Evolutionary conservation across 2,888 invertebrate genomes (phyloP).

Genomic region (Hydrotaea diabolus): DNA sequence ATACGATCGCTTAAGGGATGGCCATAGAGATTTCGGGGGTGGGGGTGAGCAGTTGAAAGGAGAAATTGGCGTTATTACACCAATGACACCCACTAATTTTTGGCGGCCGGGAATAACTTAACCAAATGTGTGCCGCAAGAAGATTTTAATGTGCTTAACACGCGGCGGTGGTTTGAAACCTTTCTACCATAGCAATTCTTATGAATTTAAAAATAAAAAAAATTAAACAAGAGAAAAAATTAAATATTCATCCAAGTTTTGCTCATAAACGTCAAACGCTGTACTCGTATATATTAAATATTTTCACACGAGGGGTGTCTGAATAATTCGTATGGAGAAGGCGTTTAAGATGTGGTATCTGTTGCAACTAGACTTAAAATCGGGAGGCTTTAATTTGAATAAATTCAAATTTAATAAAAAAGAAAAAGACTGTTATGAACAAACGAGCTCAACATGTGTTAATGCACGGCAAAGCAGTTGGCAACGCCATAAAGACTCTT

Average conservation of each 20-base stretch:
- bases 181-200: not conserved
- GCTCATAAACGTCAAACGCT: not conserved
- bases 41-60: not conserved
- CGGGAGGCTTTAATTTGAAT: too few species aligned
- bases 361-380: too few species aligned
- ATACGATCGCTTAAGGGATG: not conserved
- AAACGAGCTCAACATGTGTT: too few species aligned
- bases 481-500: too few species aligned
- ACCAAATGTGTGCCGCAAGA: not conserved
- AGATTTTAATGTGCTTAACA: slow-evolving; percentile 8
- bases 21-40: not conserved
- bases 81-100: slow-evolving; percentile 35
- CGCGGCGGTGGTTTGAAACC: not conserved
- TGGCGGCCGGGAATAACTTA: not conserved
- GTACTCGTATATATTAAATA: not conserved
- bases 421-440: too few species aligned
- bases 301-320: too few species aligned
- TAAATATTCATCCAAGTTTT: slow-evolving; percentile 8
- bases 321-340: not conserved
- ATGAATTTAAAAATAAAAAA: too few species aligned
- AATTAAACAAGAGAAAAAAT: not conserved
- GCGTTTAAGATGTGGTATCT: too few species aligned
- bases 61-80: not conserved
- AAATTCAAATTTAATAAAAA: too few species aligned
- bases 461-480: too few species aligned